Evolutionary conservation across 2,888 invertebrate genomes (phyloP), one percentile per base, ranked within the genome.

Genomic region (Caenorhabditis sulstoni): DNA sequence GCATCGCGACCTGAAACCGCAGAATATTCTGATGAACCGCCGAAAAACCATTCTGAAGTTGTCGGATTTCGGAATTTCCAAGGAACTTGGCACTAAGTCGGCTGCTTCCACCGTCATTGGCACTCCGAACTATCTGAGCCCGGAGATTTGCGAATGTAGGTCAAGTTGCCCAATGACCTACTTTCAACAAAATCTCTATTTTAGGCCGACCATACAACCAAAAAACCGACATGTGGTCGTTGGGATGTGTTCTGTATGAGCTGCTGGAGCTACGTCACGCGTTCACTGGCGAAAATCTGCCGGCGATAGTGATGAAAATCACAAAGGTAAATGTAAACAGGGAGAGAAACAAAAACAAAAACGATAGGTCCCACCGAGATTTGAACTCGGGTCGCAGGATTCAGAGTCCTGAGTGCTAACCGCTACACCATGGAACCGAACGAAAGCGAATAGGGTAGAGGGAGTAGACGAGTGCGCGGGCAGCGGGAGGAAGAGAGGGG

Each of bases 221-320:
- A 53, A 95, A 95, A 91, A 94, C 94, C 87, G 95, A 95, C 88
- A 93, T 95, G 74, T 95, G 95, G 95, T 94, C 95, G 14, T 92
- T 95, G 62, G 95, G 95, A 0, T 95, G 95, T 90, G 93, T 95
- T 76, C 91, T 95, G 5, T 95, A 94, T 89, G 95, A 95, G 59
- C 71, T 84, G 4, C 67, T 84, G 18, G 77, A 81, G 35, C 66
- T 84, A 9, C 75, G 74, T 49, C 57, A 84, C 49, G 85, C 85
- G 0, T 86, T 81, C 58, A 83, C 84, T 37, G 85, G 85, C 9
- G 85, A 85, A 39, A 84, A 84, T 50, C 59, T 85, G 5, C 85
- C 85, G 4, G 61, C 84, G 0, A 82, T 86, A 37, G 84, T 86
- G 12, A 86, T 86, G 84, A 86, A 83, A 73, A 86, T 86, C 53